Evolutionary conservation across 2,113 vertebrate genomes (phyloP).

Genomic region (Crotalus tigris): DNA sequence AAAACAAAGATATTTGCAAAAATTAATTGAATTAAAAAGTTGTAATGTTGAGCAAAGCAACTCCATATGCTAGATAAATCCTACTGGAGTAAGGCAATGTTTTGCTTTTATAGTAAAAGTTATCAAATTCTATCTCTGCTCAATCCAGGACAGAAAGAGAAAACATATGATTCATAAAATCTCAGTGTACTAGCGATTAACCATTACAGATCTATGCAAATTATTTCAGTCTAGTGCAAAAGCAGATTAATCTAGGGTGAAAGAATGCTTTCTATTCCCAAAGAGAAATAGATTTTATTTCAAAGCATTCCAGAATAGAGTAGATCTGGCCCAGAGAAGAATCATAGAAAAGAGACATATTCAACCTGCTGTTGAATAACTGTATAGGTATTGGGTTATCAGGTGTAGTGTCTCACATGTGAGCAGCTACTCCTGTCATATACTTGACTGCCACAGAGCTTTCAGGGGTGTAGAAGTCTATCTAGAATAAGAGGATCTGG

Average conservation of each 20-base stretch:
- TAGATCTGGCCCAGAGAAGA: neutral
- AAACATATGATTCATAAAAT: neutral
- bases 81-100: neutral
- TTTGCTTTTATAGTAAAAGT: neutral
- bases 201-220: neutral
- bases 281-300: neutral
- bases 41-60: neutral
- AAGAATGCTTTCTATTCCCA: no score
- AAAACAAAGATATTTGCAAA: neutral
- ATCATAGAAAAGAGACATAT: neutral
- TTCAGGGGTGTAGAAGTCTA: neutral
- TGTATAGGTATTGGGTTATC: neutral
- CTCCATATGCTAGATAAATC: neutral
- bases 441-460: neutral
- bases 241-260: neutral
- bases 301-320: neutral
- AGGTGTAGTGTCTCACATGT: no score
- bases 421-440: neutral
- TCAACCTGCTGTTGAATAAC: neutral
- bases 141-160: neutral
- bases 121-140: neutral
- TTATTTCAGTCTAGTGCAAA: neutral
- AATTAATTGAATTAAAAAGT: neutral
- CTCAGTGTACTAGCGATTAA: neutral
- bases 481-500: neutral